These are phyloP conservation scores for Scortum barcoo DNA, from an alignment of 2,113 vertebrate species.

Conservation along the genomic window DNA sequence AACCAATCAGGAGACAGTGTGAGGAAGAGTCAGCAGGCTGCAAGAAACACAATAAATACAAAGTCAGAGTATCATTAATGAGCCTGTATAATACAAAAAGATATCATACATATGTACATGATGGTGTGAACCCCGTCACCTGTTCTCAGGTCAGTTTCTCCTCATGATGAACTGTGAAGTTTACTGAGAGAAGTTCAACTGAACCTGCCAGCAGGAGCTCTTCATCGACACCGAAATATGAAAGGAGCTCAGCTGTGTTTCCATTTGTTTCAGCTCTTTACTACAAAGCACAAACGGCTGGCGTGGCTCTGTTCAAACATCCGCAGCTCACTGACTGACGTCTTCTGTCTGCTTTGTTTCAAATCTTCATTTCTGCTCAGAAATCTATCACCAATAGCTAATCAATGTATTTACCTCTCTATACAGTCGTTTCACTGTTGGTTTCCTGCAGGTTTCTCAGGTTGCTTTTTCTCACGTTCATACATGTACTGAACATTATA, in stretches of 20 bases:
- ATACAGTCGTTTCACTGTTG: too few species aligned
- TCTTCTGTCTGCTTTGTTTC: too few species aligned
- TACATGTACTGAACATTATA: too few species aligned
- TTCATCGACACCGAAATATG: background rate
- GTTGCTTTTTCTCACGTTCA: too few species aligned
- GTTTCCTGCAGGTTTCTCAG: too few species aligned
- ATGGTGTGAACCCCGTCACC: background rate
- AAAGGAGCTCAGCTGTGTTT: background rate
- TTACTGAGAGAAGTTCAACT: background rate
- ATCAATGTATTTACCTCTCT: too few species aligned
- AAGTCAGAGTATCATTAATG: background rate
- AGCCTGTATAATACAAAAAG: constrained; percentile 36
- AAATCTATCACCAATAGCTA: too few species aligned
- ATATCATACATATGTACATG: constrained; percentile 43
- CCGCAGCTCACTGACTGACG: too few species aligned
- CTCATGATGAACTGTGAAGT: background rate
- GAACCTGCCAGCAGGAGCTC: constrained; percentile 35
- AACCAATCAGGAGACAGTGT: too few species aligned
- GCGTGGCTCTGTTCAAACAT: too few species aligned
- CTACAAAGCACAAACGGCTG: background rate
- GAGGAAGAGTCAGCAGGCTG: background rate
- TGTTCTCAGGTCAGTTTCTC: background rate
- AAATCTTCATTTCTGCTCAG: too few species aligned
- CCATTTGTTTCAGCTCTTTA: background rate
- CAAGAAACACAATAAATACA: constrained; percentile 16